Base-by-base conservation (phyloP, 2,888 invertebrate species). In the Dromius quadrimaculatus region DNA sequence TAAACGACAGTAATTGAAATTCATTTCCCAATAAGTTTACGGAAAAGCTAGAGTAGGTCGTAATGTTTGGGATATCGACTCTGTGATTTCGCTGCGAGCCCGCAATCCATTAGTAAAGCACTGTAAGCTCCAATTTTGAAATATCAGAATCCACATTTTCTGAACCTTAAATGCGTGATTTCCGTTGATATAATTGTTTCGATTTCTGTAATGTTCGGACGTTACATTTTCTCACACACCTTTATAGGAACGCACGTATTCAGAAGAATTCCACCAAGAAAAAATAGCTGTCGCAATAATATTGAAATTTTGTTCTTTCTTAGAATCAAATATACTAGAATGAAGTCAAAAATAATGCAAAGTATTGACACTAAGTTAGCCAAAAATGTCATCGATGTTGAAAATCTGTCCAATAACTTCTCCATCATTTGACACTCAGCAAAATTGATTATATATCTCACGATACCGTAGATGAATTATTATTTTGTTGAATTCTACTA, bases 141-240 rank as follows among this genome's bases (percentile, higher is more conserved):
- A 68, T 68, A 68, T 68, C 68, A 68, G 59, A 68, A 32, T 59
- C 68, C 68, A 20, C 68, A 19, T 43, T 57, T 54, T 43, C 59
- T 68, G 68, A 68, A 57, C 68, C 59, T 68, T 68, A 59, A 68
- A 43, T 68, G 57, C 59, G 68, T 68, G 57, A 66, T 66, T 66
- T 66, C 66, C 68, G 41, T 43, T 43, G 38, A 59, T 68, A 59
- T 68, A 68, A 68, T 59, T 68, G 68, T 68, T 57, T 43, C 68
- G 45, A 68, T 59, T 57, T 32, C 43, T 66, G 59, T 41, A 57
- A 59, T 68, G 59, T 59, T 54, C 43, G 23, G 28, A 66, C 59
- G 32, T 59, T 59, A 41, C 43, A 68, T 32, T 38, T 66, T 8
- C 17, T 28, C 19, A n/a, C 22, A 38, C 13, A 50, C 36, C 59